Evolutionary conservation across 1,140 invertebrate genomes (phyloP).

Genomic region (Samia ricini): DNA sequence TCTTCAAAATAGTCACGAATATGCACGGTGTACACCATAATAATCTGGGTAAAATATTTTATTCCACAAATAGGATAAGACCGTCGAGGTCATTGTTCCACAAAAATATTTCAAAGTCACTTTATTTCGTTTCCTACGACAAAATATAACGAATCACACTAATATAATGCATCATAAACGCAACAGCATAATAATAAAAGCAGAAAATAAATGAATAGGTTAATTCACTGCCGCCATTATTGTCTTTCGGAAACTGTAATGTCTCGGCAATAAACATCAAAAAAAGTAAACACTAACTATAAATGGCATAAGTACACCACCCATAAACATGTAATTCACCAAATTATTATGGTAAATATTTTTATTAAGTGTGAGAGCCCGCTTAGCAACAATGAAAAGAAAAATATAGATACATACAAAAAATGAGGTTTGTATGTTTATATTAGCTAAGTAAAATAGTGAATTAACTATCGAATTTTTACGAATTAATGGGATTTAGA

Average conservation of each 20-base stretch:
- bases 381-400: slow-evolving; percentile 61
- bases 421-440: slow-evolving; percentile 65
- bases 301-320: slow-evolving; percentile 25
- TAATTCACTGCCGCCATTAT: slow-evolving; percentile 76
- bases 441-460: slow-evolving; percentile 36
- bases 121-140: slow-evolving; percentile 61
- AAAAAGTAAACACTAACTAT: slow-evolving; percentile 74
- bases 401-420: slow-evolving; percentile 63
- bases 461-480: slow-evolving; percentile 27
- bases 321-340: neutral
- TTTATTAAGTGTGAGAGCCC: slow-evolving; percentile 14
- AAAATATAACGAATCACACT: slow-evolving; percentile 61
- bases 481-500: slow-evolving; percentile 10
- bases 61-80: slow-evolving; percentile 64
- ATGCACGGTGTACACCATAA: slow-evolving; percentile 49
- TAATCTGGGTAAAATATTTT: slow-evolving; percentile 68
- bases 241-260: slow-evolving; percentile 72
- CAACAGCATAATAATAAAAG: slow-evolving; percentile 34
- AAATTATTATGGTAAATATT: neutral
- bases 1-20: slow-evolving; percentile 51
- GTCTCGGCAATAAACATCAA: slow-evolving; percentile 69
- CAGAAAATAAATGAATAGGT: slow-evolving; percentile 66
- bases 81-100: slow-evolving; percentile 72
- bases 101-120: slow-evolving; percentile 62
- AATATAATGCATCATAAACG: slow-evolving; percentile 43